Evolutionary conservation across 2,113 vertebrate genomes (phyloP), one percentile per base, ranked within the genome.

Genomic region (Ailuropoda melanoleuca): DNA sequence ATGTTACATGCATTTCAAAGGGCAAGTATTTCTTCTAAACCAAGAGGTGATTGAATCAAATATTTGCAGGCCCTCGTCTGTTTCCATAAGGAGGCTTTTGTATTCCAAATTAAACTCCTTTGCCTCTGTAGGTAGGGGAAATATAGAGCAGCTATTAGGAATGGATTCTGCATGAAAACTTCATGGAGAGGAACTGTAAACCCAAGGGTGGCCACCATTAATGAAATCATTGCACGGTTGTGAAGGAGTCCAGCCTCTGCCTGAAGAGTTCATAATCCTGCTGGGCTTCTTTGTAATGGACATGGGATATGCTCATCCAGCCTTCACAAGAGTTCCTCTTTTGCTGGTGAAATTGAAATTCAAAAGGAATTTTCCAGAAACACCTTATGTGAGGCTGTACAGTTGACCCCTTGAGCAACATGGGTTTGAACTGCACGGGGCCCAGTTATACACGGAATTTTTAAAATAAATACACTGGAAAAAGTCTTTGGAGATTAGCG

Each of bases 361-460:
- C 75, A 80, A 88, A 92, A 93, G 39, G 29, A 96, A 93, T 88
- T 96, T 96, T 88, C 66, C 78, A 92, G 85, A 96, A 95, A 70
- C 31, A 74, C 55, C 48, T 93, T 24, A 88, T 72, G 88, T 66
- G 13, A 43, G 6, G 3, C 86, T 96, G 29, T 58, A 78, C 39
- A 29, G 72, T 29, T 75, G 72, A 46, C 39, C 72, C 39, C 39
- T 46, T 46, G 39, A 46, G 46, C 39, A 26, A 26, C 72, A 17
- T 46, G 39, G 23, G 37, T 74, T 43, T 24, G 23, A 74, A 43
- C 39, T 24, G 39, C 39, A 43, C 3, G 39, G 14, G 13, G 39
- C 39, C 72, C 72, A 74, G 12, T 43, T 74, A 74, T 26, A 68
- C 37, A 24, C 0, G 1, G 39, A 8, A 29, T 46, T 75, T 72